phyloP scores from a whole-genome alignment of 2,888 invertebrate species.

The Tenthredo livida region DNA sequence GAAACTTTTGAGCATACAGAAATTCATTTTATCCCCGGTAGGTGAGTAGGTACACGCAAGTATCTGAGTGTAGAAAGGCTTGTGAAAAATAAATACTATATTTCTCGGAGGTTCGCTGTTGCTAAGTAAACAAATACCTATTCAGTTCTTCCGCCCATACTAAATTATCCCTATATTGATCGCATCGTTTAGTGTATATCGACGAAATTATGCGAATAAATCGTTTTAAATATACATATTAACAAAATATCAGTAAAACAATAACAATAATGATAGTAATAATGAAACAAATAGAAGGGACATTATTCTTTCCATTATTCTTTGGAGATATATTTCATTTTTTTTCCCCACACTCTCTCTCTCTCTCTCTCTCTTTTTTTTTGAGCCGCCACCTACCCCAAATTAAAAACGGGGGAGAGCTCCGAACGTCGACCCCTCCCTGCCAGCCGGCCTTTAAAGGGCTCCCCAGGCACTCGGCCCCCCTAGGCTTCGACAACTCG shows the following conservation, averaged over 20 bases:
- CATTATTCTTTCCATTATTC: neutral
- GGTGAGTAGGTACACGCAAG: neutral
- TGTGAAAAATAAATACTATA: neutral
- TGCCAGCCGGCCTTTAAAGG: constrained; percentile 77
- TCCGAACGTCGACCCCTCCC: constrained; percentile 68
- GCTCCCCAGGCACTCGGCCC: constrained; percentile 79
- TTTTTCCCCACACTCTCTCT: neutral
- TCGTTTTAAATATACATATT: no score
- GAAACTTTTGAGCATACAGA: neutral
- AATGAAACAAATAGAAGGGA: neutral
- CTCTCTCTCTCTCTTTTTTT: neutral
- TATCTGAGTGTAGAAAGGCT: neutral
- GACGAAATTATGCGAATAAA: neutral
- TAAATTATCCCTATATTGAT: neutral
- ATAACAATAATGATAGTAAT: neutral
- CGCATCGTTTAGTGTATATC: neutral
- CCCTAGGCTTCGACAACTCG: constrained; percentile 18
- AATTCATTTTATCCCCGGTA: neutral
- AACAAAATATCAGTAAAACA: neutral
- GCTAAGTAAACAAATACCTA: constrained; percentile 32
- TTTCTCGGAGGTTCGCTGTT: neutral
- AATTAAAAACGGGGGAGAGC: constrained; percentile 21
- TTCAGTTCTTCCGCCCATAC: neutral
- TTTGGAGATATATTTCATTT: neutral
- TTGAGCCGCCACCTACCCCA: neutral